Percentiles rank a stretch among this genome's conserved stretches.
phyloP scores from a whole-genome alignment of 2,113 vertebrate genomes.

The Malurus alboscapulatus region DNA sequence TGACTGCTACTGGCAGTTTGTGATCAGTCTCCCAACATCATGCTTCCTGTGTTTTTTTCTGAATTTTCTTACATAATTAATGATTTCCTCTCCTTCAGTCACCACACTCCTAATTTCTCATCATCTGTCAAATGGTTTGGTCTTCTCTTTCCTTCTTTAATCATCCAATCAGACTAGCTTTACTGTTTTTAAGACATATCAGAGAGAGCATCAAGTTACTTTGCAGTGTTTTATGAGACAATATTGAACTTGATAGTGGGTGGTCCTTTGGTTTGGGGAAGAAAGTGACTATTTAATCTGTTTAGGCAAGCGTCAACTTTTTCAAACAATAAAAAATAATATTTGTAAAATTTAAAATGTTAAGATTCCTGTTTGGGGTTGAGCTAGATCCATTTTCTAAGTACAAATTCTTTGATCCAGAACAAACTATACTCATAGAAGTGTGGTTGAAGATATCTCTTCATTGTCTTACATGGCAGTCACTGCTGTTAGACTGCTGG shows the following conservation, averaged over 20 bases:
- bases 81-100: neutral
- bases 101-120: neutral
- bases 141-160: constrained; percentile 19
- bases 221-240: neutral
- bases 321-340: neutral
- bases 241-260: neutral
- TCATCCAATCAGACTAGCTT: neutral
- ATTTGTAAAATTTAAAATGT: neutral
- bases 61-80: neutral
- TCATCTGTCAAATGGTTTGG: neutral
- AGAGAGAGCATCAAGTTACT: neutral
- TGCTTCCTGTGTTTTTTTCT: neutral
- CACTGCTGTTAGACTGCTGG: neutral
- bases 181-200: neutral
- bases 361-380: neutral
- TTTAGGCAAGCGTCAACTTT: neutral
- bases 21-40: neutral
- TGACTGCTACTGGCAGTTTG: neutral
- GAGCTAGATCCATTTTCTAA: neutral
- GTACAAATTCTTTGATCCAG: neutral
- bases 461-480: neutral
- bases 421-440: neutral
- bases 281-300: neutral
- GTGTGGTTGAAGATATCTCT: neutral
- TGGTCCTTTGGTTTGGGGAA: neutral